Evolutionary conservation across 2,113 vertebrate genomes (phyloP).

Genomic region (Anser cygnoides): DNA sequence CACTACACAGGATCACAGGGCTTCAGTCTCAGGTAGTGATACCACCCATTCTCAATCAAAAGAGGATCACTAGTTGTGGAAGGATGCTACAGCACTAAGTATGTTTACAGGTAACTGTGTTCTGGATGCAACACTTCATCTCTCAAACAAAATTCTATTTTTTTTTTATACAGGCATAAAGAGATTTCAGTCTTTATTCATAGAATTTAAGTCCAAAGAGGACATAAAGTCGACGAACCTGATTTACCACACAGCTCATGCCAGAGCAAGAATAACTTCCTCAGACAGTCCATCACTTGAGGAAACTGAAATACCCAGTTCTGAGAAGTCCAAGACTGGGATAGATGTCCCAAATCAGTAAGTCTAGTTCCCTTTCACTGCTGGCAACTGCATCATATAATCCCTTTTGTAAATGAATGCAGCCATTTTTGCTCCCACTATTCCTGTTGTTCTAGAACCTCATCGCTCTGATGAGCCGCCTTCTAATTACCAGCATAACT

Average conservation of each 20-base stretch:
- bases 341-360: background rate
- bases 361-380: background rate
- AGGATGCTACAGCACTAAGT: background rate
- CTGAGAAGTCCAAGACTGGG: background rate
- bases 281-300: background rate
- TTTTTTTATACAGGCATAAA: background rate
- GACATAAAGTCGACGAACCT: background rate
- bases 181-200: background rate
- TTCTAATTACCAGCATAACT: constrained; percentile 18
- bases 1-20: background rate
- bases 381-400: background rate
- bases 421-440: background rate
- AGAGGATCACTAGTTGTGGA: background rate
- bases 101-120: background rate
- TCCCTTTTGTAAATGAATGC: background rate
- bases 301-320: background rate
- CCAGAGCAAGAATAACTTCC: background rate
- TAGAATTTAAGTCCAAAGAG: background rate
- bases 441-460: constrained; percentile 27
- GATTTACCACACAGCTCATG: background rate
- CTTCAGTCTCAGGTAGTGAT: background rate
- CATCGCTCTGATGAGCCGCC: background rate
- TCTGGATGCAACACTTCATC: background rate
- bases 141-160: background rate
- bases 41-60: background rate